Evolutionary conservation across 2,888 invertebrate species (phyloP).

Genomic region (Argyra leucocephala): DNA sequence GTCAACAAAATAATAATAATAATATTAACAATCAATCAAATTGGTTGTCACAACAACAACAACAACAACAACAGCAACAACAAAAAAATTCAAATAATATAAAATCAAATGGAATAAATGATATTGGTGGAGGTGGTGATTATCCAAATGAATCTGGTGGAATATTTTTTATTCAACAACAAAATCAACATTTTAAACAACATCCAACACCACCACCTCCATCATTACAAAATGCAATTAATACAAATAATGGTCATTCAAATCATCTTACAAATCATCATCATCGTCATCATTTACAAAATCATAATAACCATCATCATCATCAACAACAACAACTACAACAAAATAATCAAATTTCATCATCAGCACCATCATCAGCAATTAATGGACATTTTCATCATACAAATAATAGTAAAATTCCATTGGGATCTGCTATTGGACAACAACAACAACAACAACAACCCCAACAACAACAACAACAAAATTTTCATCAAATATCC

Average conservation of each 20-base stretch:
- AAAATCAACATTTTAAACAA: not conserved
- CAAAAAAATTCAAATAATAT: not conserved
- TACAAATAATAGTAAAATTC: conserved; percentile 1
- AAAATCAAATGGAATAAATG: not conserved
- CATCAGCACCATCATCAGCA: too few relatives aligned
- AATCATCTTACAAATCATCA: not conserved
- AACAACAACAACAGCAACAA: not conserved
- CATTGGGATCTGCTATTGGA: not conserved
- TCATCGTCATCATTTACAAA: not conserved
- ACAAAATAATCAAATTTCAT: not conserved
- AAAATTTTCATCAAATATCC: conserved; percentile 37
- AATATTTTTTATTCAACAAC: not conserved
- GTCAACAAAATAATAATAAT: not conserved
- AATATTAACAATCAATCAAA: not conserved
- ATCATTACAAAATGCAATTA: conserved; percentile 3
- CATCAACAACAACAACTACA: not conserved
- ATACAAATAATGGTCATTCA: not conserved
- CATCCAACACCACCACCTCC: not conserved
- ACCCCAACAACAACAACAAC: conserved; percentile 25
- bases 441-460: conserved; percentile 21
- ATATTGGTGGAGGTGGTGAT: too few relatives aligned
- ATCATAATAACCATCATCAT: not conserved
- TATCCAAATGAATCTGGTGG: conserved; percentile 2
- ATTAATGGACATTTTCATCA: not conserved
- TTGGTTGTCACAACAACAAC: not conserved